Conservation (phyloP, 2,888 invertebrate genomes). For the Eubasilissa splendida region DNA sequence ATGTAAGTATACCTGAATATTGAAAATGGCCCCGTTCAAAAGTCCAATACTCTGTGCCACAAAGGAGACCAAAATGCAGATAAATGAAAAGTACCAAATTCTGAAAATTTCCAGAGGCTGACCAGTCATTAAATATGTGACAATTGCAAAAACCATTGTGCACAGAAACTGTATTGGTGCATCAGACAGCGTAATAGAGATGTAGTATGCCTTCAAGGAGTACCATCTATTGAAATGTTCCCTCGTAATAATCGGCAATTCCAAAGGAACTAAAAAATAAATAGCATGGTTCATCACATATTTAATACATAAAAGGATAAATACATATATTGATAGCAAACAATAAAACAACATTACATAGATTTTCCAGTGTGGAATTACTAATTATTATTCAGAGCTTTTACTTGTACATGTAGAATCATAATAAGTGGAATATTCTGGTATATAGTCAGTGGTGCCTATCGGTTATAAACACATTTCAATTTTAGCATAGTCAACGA, state of each 20-base stretch:
- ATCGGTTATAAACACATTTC: too few species aligned
- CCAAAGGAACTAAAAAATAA: constrained; percentile 81
- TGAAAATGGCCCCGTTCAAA: constrained; percentile 86
- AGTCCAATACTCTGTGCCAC: constrained; percentile 91
- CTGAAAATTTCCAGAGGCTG: constrained; percentile 86
- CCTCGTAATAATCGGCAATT: constrained; percentile 84
- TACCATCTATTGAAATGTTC: constrained; percentile 95
- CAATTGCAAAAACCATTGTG: constrained; percentile 81
- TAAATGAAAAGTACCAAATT: constrained; percentile 80
- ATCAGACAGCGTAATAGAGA: constrained; percentile 85
- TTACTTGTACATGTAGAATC: too few species aligned
- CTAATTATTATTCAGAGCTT: too few species aligned
- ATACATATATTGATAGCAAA: too few species aligned
- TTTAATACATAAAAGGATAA: too few species aligned
- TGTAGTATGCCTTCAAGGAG: constrained; percentile 86
- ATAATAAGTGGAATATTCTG: too few species aligned
- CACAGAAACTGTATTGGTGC: constrained; percentile 86
- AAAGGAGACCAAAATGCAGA: constrained; percentile 84
- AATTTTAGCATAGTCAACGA: too few species aligned
- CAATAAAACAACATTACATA: too few species aligned
- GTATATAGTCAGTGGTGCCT: too few species aligned
- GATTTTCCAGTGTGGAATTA: too few species aligned
- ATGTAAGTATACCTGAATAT: constrained; percentile 77
- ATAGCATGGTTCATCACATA: neutral
- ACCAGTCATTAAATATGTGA: constrained; percentile 89